Conservation (phyloP, 2,888 invertebrate genomes). For the Caenorhabditis sulstoni region DNA sequence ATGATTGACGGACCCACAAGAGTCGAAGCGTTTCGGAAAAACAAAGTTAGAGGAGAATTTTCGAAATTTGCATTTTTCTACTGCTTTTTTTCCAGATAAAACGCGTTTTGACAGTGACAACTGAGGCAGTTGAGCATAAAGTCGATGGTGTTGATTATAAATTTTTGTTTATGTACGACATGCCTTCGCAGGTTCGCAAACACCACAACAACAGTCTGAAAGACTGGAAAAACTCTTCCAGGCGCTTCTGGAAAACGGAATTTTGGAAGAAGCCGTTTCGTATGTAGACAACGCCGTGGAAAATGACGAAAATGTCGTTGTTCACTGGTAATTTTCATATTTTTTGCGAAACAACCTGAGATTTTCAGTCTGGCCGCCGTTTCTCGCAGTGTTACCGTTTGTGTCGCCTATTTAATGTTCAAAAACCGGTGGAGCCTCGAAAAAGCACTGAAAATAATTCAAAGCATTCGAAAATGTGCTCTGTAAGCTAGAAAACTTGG, state of each 20-base stretch:
- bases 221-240: not conserved
- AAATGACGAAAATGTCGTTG: conserved; percentile 39
- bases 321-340: conserved; percentile 32
- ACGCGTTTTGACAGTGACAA: conserved; percentile 35
- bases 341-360: not conserved
- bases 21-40: conserved; percentile 23
- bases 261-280: conserved; percentile 17
- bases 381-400: conserved; percentile 50
- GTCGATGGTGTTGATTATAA: conserved; percentile 31
- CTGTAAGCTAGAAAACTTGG: conserved; percentile 3
- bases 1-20: conserved; percentile 28
- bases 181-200: conserved; percentile 13
- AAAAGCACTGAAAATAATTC: conserved; percentile 30
- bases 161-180: conserved; percentile 29
- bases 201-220: not conserved
- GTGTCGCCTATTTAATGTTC: conserved; percentile 40
- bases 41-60: conserved; percentile 9
- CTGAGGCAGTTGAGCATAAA: conserved; percentile 8
- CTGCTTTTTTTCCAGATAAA: conserved; percentile 22
- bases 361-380: conserved; percentile 39
- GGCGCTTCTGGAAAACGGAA: conserved; percentile 30
- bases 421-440: conserved; percentile 19
- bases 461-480: conserved; percentile 29
- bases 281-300: conserved; percentile 26
- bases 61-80: not conserved